Percentiles rank a stretch among this genome's conserved stretches.
Evolutionary conservation across 2,797 vertebrate genomes (phyloP).

Genomic region (Myripristis jacobus): DNA sequence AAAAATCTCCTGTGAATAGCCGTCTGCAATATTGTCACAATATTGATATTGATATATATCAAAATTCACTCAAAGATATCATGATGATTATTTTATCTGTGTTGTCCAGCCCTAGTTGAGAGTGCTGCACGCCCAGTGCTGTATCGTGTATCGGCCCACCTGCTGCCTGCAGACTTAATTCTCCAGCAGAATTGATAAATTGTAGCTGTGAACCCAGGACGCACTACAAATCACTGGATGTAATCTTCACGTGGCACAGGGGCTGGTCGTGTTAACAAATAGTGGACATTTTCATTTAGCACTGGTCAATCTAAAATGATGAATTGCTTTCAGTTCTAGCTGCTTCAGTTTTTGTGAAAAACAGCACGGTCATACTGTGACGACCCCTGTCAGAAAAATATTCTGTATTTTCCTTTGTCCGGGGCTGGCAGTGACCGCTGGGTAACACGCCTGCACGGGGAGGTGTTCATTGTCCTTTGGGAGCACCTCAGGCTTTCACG

Average conservation of each 20-base stretch:
- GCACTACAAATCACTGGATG: conserved; percentile 51
- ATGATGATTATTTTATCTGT: too few relatives aligned
- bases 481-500: not conserved
- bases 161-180: conserved; percentile 15
- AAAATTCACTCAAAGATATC: too few relatives aligned
- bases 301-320: conserved; percentile 18
- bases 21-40: too few relatives aligned
- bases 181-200: conserved; percentile 28
- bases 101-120: not conserved
- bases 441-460: conserved; percentile 19
- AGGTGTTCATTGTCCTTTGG: conserved; percentile 20
- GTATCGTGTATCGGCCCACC: not conserved
- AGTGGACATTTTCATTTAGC: conserved; percentile 19
- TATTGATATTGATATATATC: too few relatives aligned
- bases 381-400: not conserved
- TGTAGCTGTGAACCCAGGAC: not conserved
- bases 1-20: too few relatives aligned
- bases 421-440: too few relatives aligned
- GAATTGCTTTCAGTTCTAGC: conserved; percentile 13
- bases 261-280: conserved; percentile 11
- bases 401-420: not conserved
- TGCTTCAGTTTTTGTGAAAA: conserved; percentile 7
- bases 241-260: conserved; percentile 35
- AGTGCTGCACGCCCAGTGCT: not conserved
- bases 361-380: not conserved